A percentile compares a stretch with the other conserved stretches of the same genome.
phyloP scores from a whole-genome alignment of 2,888 invertebrate genomes.

The Electrophaes corylata region DNA sequence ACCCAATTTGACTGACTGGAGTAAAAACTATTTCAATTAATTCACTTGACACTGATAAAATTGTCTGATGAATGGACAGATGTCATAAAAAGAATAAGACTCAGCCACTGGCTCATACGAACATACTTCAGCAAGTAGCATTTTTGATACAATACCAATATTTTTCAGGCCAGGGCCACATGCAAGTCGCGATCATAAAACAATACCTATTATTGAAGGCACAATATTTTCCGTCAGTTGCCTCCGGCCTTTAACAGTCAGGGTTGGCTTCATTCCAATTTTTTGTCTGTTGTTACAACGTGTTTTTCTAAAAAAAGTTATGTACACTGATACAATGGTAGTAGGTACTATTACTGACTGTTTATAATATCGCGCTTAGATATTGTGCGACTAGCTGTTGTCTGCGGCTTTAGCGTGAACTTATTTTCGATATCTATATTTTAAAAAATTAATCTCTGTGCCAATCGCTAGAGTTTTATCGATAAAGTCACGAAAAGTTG shows the following conservation, averaged over 20 bases:
- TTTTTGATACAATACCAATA: slow-evolving; percentile 13
- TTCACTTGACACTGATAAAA: too few species aligned
- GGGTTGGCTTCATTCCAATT: slow-evolving; percentile 64
- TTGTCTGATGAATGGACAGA: too few species aligned
- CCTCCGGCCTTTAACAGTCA: slow-evolving; percentile 55
- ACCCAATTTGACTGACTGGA: too few species aligned
- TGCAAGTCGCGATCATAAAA: slow-evolving; percentile 50
- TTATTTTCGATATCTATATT: background rate
- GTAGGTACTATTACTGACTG: background rate
- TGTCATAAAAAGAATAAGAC: too few species aligned
- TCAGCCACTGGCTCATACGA: background rate
- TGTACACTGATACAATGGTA: slow-evolving; percentile 36
- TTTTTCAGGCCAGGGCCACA: slow-evolving; percentile 38
- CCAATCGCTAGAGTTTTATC: too few species aligned
- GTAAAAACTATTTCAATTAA: too few species aligned
- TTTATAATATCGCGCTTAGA: slow-evolving; percentile 5
- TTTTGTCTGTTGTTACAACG: slow-evolving; percentile 51
- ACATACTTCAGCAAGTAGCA: background rate
- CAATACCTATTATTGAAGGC: slow-evolving; percentile 57
- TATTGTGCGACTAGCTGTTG: background rate
- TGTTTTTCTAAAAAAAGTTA: slow-evolving; percentile 52
- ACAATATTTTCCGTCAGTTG: slow-evolving; percentile 60
- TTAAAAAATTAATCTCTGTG: background rate
- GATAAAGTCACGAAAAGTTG: too few species aligned
- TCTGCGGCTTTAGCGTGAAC: background rate